Evolutionary conservation across 1,140 invertebrate species (phyloP).

Genomic region (Euura saliciscinereae): DNA sequence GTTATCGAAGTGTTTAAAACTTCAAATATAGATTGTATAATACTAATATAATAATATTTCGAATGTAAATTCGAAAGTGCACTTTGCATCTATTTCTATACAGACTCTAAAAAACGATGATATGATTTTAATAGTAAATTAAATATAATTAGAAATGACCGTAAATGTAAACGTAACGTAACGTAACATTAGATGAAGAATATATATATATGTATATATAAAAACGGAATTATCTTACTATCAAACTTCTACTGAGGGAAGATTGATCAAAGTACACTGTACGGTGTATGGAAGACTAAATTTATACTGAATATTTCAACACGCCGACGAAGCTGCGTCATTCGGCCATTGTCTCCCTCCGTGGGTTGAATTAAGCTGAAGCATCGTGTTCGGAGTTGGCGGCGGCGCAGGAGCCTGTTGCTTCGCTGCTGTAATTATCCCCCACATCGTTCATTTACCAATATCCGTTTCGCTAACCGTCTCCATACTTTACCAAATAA

Average conservation of each 20-base stretch:
- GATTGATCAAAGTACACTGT: not conserved
- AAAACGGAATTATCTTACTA: not conserved
- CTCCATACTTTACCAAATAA: no score
- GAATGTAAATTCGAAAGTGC: not conserved
- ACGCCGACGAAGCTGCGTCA: constrained; percentile 46
- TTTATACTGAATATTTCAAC: constrained; percentile 25
- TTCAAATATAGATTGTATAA: not conserved
- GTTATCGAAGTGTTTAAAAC: no score
- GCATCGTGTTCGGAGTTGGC: constrained; percentile 40
- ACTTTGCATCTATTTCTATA: not conserved
- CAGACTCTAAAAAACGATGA: not conserved
- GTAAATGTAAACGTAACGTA: not conserved
- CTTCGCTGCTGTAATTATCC: constrained; percentile 52
- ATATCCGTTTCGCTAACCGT: not conserved
- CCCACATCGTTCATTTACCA: constrained; percentile 23
- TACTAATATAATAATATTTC: not conserved
- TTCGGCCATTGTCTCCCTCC: constrained; percentile 46
- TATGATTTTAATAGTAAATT: not conserved
- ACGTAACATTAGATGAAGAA: not conserved
- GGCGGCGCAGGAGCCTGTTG: constrained; percentile 55
- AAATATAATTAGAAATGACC: not conserved
- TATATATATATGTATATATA: not conserved
- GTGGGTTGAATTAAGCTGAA: constrained; percentile 42
- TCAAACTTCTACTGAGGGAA: not conserved
- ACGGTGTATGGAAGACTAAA: not conserved